Percentiles rank a stretch among this genome's conserved stretches.
These are phyloP conservation scores for Darwinula stevensoni DNA, from an alignment of 2,888 invertebrate genomes.

Conservation along the genomic window DNA sequence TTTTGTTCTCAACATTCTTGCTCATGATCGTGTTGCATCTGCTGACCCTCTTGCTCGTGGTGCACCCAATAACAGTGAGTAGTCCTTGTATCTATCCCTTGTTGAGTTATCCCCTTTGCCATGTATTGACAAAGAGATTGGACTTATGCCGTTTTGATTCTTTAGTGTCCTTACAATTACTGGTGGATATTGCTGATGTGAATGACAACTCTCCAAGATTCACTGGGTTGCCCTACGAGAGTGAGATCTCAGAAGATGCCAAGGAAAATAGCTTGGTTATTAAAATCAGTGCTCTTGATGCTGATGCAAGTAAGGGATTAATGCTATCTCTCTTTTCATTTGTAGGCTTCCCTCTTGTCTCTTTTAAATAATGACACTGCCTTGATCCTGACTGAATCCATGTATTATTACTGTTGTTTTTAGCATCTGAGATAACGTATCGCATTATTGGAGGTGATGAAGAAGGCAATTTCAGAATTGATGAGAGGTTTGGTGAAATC, in stretches of 20 bases:
- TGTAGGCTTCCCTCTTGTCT: not conserved
- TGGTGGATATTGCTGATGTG: not conserved
- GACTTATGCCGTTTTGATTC: conserved; percentile 1
- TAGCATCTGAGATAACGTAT: not conserved
- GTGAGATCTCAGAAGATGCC: not conserved
- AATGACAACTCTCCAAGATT: not conserved
- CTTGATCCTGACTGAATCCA: too few relatives aligned
- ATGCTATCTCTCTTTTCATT: not conserved
- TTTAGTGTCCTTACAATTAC: not conserved
- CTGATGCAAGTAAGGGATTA: not conserved
- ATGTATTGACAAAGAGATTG: too few relatives aligned
- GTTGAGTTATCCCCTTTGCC: not conserved
- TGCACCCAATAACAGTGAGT: conserved; percentile 1
- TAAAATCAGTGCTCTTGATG: not conserved
- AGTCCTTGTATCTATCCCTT: not conserved
- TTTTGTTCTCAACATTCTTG: not conserved
- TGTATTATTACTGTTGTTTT: too few relatives aligned
- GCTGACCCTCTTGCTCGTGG: not conserved
- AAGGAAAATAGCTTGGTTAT: not conserved
- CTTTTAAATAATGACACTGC: too few relatives aligned
- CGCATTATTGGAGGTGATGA: not conserved
- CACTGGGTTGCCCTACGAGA: not conserved
- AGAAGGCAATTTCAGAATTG: not conserved
- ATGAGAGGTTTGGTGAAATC: not conserved
- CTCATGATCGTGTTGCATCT: not conserved